These are phyloP conservation scores for Meteorus colon DNA, from an alignment of 2,888 invertebrate species.

Conservation along the genomic window DNA sequence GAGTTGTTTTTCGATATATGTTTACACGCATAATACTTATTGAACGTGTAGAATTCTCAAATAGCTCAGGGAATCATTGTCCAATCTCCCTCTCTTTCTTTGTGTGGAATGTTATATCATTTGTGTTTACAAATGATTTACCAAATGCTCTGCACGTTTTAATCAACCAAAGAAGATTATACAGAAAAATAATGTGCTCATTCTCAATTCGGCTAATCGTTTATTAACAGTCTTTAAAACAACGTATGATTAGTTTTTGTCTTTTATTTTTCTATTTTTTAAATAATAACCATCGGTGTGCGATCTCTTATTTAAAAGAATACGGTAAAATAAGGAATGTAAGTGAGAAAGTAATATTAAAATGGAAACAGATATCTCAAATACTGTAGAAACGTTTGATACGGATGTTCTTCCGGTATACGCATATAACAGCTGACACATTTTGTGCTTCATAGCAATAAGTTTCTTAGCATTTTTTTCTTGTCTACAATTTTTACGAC, in stretches of 20 bases:
- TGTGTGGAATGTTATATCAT: background rate
- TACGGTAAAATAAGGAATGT: background rate
- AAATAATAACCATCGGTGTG: background rate
- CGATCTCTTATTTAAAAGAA: background rate
- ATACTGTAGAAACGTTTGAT: slow-evolving; percentile 34
- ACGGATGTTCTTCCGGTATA: slow-evolving; percentile 61
- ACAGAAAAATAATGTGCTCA: slow-evolving; percentile 7
- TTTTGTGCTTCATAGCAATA: slow-evolving; percentile 51
- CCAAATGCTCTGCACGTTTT: slow-evolving; percentile 45
- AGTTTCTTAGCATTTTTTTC: slow-evolving; percentile 16
- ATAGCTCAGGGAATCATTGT: slow-evolving; percentile 39
- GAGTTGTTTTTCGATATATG: slow-evolving; percentile 39
- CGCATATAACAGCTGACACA: slow-evolving; percentile 54
- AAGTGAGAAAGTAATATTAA: slow-evolving; percentile 12
- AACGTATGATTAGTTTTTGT: slow-evolving; percentile 33
- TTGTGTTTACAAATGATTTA: slow-evolving; percentile 26
- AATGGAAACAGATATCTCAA: slow-evolving; percentile 11
- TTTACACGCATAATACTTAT: slow-evolving; percentile 12
- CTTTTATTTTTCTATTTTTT: background rate
- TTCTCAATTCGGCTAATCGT: background rate
- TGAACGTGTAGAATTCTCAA: slow-evolving; percentile 20
- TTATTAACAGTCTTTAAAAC: slow-evolving; percentile 33
- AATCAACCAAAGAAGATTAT: slow-evolving; percentile 31
- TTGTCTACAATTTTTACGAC: slow-evolving; percentile 14
- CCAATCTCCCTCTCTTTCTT: slow-evolving; percentile 3